Conservation (phyloP, 2,797 vertebrate genomes). For the Microcaecilia unicolor region DNA sequence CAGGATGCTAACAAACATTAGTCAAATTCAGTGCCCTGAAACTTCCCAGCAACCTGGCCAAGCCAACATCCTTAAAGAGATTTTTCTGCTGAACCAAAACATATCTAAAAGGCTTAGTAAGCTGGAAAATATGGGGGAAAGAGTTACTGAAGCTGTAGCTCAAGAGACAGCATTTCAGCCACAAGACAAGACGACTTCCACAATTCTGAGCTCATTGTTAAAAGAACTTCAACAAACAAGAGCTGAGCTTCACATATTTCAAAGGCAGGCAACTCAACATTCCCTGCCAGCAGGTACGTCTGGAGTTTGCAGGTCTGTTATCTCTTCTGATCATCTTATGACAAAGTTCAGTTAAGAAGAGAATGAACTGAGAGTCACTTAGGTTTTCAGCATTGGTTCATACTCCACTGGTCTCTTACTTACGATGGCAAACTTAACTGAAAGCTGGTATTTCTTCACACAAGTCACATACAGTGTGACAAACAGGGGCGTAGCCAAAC, state of each 20-base stretch:
- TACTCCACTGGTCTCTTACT: too few species aligned
- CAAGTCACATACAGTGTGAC: too few species aligned
- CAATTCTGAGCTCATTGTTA: slow-evolving; percentile 29
- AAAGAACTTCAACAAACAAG: slow-evolving; percentile 49
- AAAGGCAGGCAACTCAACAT: slow-evolving; percentile 42
- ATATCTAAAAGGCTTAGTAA: slow-evolving; percentile 48
- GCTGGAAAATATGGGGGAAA: slow-evolving; percentile 58
- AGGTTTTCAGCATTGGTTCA: too few species aligned
- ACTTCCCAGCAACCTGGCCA: slow-evolving; percentile 21
- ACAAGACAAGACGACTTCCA: slow-evolving; percentile 33
- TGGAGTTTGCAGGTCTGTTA: too few species aligned
- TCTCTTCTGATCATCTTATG: too few species aligned
- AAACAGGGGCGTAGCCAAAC: too few species aligned
- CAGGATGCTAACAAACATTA: slow-evolving; percentile 30
- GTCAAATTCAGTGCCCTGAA: slow-evolving; percentile 16
- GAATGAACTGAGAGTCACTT: too few species aligned
- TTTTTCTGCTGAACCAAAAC: slow-evolving; percentile 47
- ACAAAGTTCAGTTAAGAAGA: too few species aligned
- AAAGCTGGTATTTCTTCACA: too few species aligned
- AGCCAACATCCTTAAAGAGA: slow-evolving; percentile 48
- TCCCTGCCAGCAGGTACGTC: slow-evolving; percentile 79
- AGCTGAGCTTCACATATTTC: slow-evolving; percentile 43
- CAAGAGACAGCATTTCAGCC: slow-evolving; percentile 15
- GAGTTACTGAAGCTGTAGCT: slow-evolving; percentile 10
- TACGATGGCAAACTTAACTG: too few species aligned